Evolutionary conservation across 2,888 invertebrate genomes (phyloP), one percentile per base, ranked within the genome.

Genomic region (Anthophora plumipes): DNA sequence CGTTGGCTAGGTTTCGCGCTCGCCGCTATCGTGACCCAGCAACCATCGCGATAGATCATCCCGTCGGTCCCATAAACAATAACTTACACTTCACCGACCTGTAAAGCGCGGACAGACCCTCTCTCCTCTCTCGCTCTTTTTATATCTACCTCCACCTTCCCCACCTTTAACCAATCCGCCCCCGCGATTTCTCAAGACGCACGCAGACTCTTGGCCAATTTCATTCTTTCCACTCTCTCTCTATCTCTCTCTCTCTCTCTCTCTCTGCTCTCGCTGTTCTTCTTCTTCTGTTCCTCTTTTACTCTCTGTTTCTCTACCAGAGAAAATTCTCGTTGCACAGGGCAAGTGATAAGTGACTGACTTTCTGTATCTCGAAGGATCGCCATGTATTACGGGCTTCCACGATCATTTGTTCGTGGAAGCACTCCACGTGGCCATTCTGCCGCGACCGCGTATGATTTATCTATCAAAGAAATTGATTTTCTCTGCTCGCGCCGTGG

Each of bases 41-140:
- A 91, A 90, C 88, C 90, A 85, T 86, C 89, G 88, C 91, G 87
- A 91, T 92, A 90, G 90, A 92, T 92, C 92, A 92, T 90, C 89
- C 85, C 83, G 80, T 84, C 83, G 84, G 88, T 86, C 88, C 87
- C 90, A 91, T 91, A 91, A 92, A 92, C 92, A 91, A 92, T 92
- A 92, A 92, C 90, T 92, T 89, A 90, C 90, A 90, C 90, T 89
- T 89, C 88, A 84, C 88, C 83, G 88, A 87, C 84, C 81, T 84
- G 82, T 76, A 75, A 78, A 84, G 77, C 78, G 76, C 82, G 76
- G 31, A 50, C 64, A 57, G 59, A 31, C 54, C 59, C 74, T 78
- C 70, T 57, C 59, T 75, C 43, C 63, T 37, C 57, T 20, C 57
- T 17, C 37, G 22, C 17, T n/a, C 31, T 31, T 1, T 20, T 12